Evolutionary conservation across 2,888 invertebrate genomes (phyloP).

Genomic region (Lasioglossum figueresi): DNA sequence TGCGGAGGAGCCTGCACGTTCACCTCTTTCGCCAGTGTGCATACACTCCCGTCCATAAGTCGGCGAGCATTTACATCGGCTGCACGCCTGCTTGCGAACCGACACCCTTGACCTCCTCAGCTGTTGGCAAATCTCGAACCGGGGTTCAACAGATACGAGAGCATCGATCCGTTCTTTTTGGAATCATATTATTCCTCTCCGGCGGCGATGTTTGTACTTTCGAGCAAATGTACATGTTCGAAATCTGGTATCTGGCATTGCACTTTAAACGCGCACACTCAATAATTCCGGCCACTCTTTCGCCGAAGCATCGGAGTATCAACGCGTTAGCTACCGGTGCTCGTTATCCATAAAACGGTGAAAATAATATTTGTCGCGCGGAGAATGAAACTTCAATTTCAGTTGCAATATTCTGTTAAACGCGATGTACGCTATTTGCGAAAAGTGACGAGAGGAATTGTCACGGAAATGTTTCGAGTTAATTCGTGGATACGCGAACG

Average conservation of each 20-base stretch:
- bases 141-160: neutral
- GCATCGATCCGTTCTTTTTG: neutral
- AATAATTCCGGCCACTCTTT: too few relatives aligned
- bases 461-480: too few relatives aligned
- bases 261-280: too few relatives aligned
- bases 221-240: neutral
- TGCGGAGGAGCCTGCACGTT: conserved; percentile 34
- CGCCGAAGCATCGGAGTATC: too few relatives aligned
- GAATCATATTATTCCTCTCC: neutral
- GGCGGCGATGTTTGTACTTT: neutral
- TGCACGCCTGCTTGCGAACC: neutral
- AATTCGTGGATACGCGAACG: too few relatives aligned
- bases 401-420: too few relatives aligned
- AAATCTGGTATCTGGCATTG: neutral
- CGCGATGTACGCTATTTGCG: too few relatives aligned
- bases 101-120: conserved; percentile 2
- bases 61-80: conserved; percentile 6
- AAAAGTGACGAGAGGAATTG: too few relatives aligned
- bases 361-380: too few relatives aligned
- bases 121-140: neutral
- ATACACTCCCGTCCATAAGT: conserved; percentile 10
- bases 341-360: too few relatives aligned
- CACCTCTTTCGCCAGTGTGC: conserved; percentile 7
- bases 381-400: too few relatives aligned
- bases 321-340: too few relatives aligned